These are phyloP conservation scores for Diabrotica balteata DNA, from an alignment of 2,888 invertebrate species.

Conservation along the genomic window DNA sequence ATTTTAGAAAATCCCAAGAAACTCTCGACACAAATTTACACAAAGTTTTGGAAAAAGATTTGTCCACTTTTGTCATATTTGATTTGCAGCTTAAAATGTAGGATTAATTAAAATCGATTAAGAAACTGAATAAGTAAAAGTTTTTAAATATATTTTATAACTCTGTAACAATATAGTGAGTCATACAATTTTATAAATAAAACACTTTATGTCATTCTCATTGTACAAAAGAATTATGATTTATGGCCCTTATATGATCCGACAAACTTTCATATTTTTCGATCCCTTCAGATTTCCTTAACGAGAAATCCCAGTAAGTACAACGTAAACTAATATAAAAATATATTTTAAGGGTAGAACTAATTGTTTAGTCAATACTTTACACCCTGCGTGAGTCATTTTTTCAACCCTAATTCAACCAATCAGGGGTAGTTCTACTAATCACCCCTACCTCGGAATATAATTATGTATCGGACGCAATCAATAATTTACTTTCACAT, in stretches of 20 bases:
- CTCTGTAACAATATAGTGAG: too few relatives aligned
- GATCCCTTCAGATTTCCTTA: slow-evolving; percentile 35
- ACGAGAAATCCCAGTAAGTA: slow-evolving; percentile 41
- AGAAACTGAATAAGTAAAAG: too few relatives aligned
- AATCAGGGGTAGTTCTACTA: slow-evolving; percentile 60
- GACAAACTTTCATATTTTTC: slow-evolving; percentile 26
- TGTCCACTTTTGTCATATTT: too few relatives aligned
- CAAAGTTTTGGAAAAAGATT: too few relatives aligned
- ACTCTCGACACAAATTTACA: too few relatives aligned
- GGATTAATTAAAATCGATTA: too few relatives aligned
- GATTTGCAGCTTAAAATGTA: too few relatives aligned
- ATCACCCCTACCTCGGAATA: slow-evolving; percentile 60
- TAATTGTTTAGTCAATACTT: slow-evolving; percentile 65
- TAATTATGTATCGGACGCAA: slow-evolving; percentile 62
- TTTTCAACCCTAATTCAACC: slow-evolving; percentile 61
- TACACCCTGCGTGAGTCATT: slow-evolving; percentile 64
- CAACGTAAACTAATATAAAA: slow-evolving; percentile 54
- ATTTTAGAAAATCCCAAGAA: too few relatives aligned
- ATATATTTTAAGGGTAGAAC: slow-evolving; percentile 60
- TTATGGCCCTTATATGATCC: slow-evolving; percentile 30
- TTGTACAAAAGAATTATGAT: slow-evolving; percentile 6
- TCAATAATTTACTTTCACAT: slow-evolving; percentile 60
- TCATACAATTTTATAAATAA: too few relatives aligned
- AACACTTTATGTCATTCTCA: too few relatives aligned
- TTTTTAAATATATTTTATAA: too few relatives aligned